Base-by-base conservation (phyloP, 1,140 invertebrate genomes). In the Drosophila pseudoananassae region DNA sequence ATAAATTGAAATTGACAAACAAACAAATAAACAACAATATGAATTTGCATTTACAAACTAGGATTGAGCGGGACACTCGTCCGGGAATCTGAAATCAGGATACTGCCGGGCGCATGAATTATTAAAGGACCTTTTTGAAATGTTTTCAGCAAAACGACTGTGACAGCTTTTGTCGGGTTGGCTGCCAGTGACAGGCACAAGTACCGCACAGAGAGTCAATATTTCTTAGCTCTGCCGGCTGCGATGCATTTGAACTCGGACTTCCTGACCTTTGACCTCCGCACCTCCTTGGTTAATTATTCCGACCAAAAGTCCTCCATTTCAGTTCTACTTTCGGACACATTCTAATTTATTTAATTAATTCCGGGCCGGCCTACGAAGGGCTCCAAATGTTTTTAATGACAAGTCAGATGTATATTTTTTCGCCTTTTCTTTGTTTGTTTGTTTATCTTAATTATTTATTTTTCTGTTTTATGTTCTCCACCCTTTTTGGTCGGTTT, bases 291-390 rank as follows among this genome's bases (percentile, higher is more conserved):
- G 5, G 66, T 80, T 84, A 85, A 84, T 84, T 80, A 76, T 73
- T 40, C 66, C 61, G 66, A 12, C 33, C 40, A 5, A 46, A 78
- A 78, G 78, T 68, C 57, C 82, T 87, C 58, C 57, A 87, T 76
- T 64, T 65, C 75, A 78, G 78, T 73, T 85, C 78, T 68, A 50
- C 57, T 64, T 68, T 61, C 61, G 63, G 64, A 53, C 60, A 64
- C 74, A 85, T 78, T 88, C 68, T 88, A 85, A 88, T 87, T 87
- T 78, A 82, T 87, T 76, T 82, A 78, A 87, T 87, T 87, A 82
- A 75, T 82, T 46, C 60, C 46, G 40, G 46, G 43, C 68, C 12
- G 17, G 17, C 29, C 3, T 1, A 3, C 8, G 25, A 60, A 76
- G 72, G 65, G 58, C 60, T 60, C 25, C 25, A 57, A 40, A 43